A percentile compares a stretch with the other conserved stretches of the same genome.
Conservation (phyloP, 2,888 invertebrate genomes). For the Drosophila barbarae region DNA sequence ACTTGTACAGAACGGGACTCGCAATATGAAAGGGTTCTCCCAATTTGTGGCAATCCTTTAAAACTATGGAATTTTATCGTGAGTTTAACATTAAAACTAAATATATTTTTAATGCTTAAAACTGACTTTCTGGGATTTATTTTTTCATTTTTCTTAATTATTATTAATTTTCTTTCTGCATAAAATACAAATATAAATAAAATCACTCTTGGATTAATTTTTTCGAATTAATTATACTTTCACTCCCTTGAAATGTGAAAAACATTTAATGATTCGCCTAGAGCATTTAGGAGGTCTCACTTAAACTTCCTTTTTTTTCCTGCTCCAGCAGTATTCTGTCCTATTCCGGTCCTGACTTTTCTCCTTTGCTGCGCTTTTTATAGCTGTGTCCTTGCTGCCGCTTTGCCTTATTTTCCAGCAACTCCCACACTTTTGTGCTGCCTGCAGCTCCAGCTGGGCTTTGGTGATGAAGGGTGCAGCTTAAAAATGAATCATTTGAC, state of each 20-base stretch:
- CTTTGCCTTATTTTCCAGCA: slow-evolving; percentile 9
- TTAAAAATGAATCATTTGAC: slow-evolving; percentile 76
- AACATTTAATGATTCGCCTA: not conserved
- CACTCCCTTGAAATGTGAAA: not conserved
- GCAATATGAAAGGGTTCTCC: too few species aligned
- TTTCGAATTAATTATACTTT: not conserved
- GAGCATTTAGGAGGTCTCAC: not conserved
- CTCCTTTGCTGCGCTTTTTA: slow-evolving; percentile 39
- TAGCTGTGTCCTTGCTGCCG: slow-evolving; percentile 24
- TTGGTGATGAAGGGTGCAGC: slow-evolving; percentile 75
- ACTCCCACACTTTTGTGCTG: slow-evolving; percentile 26
- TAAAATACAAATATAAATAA: not conserved
- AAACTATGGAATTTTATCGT: too few species aligned
- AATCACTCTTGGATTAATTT: too few species aligned
- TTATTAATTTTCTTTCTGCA: not conserved
- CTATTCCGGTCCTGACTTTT: slow-evolving; percentile 36
- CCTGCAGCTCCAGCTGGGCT: slow-evolving; percentile 67
- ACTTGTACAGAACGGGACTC: not conserved
- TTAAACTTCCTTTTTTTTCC: not conserved
- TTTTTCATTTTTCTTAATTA: not conserved
- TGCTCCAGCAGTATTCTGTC: slow-evolving; percentile 35
- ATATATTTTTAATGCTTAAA: too few species aligned
- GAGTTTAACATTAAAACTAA: too few species aligned
- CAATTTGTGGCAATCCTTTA: too few species aligned
- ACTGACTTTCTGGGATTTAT: not conserved